Evolutionary conservation across 2,888 invertebrate species (phyloP), one percentile per base, ranked within the genome.

Genomic region (Andrena dorsata): DNA sequence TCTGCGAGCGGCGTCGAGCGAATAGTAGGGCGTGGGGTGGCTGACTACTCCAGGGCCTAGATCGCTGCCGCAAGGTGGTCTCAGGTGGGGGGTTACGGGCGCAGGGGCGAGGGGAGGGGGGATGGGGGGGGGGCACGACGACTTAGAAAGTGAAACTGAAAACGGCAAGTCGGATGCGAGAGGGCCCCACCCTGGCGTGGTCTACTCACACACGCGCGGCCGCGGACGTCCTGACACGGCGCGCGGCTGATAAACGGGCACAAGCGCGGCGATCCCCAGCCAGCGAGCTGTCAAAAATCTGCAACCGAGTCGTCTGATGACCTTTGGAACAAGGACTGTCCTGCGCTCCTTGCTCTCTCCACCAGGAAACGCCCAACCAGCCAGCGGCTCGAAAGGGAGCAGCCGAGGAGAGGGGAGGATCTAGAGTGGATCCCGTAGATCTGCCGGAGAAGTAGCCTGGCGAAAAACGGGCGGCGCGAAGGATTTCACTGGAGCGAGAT

Each of bases 141-240:
- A 90, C 92, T 93, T 93, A 93, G 93, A 93, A 94, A 93, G 94
- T 93, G 94, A 94, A 94, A 93, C 93, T 93, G 93, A 93, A 93
- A 93, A 92, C 93, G 91, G 89, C 90, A 90, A 90, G 90, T 93
- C 91, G 92, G 92, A 92, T 92, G 92, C 91, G 91, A 90, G 89
- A 87, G 88, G 91, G 92, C 93, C 93, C 93, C 92, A 93, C 93
- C 93, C 93, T 93, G 93, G 92, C 92, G 92, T 92, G 92, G 92
- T 92, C 91, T 90, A 86, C 83, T 77, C 80, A 30, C 76, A 58
- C 73, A 65, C 79, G 41, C 65, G 47, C 80, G 47, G 41, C 23
- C 66, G 69, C 69, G 69, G 58, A 70, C 58, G 69, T 70, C 69
- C 69, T 70, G 69, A 76, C 82, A 30, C 74, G 70, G 64, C 47